Evolutionary conservation across 2,888 invertebrate species (phyloP), one percentile per base, ranked within the genome.

Genomic region (Ectropis crepuscularia): DNA sequence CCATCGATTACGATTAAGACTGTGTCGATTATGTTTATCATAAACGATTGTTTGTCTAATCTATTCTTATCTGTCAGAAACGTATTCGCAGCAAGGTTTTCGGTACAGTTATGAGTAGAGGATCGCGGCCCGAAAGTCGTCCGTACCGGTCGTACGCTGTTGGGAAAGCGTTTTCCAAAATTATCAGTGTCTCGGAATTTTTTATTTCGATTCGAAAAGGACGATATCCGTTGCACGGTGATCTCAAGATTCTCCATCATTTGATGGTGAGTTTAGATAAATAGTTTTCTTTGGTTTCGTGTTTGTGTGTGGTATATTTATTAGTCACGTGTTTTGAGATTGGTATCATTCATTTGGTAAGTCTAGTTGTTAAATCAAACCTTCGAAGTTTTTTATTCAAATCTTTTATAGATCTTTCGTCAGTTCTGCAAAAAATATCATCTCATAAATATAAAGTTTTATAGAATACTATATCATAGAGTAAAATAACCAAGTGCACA

Each of bases 21-120:
- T 65, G 60, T 58, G 62, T 61, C 60, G 81, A 84, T 85, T 82
- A 74, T 63, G 59, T 72, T 77, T 85, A 84, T 86, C 85, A 65
- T 58, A 68, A 70, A 71, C 72, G 78, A 77, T 77, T 70, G 70
- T 67, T 79, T 78, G 78, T 82, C 78, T 83, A 77, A 81, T 82
- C 81, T 76, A 69, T 60, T 71, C 74, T 77, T 80, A 79, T 83
- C 82, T 70, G 12, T 51, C 41, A 76, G 76, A 73, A 57, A 70
- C 54, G 61, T 57, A 70, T 69, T 28, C 12, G 50, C 57, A 62
- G 51, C 67, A 70, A 76, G 66, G 68, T 70, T 73, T 54, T 76
- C 63, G 68, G 53, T 73, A 69, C 67, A 79, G 74, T 80, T 74
- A 79, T 77, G 78, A 76, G 69, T 71, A 66, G 53, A 60, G 65